Conservation (phyloP, 2,888 invertebrate species). For the Cremastinae sp. region DNA sequence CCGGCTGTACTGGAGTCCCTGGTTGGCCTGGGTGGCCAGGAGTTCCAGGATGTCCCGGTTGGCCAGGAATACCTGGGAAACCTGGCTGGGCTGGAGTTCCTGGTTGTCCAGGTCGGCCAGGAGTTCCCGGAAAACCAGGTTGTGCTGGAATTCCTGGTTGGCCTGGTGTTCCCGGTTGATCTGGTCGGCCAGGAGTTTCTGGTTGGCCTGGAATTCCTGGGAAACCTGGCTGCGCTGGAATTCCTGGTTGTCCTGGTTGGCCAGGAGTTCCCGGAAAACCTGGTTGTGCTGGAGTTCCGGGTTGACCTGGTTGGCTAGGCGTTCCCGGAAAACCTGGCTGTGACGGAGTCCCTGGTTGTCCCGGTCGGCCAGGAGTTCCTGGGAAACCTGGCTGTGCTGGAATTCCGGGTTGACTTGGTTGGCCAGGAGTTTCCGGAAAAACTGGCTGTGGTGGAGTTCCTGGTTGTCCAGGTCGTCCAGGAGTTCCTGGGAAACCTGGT, state of each 20-base stretch:
- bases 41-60: conserved; percentile 79
- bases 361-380: conserved; percentile 67
- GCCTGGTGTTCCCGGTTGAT: conserved; percentile 65
- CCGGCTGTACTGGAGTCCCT: conserved; percentile 49
- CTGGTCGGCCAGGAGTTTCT: conserved; percentile 71
- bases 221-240: conserved; percentile 24
- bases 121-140: conserved; percentile 72
- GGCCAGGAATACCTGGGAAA: conserved; percentile 51
- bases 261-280: conserved; percentile 51
- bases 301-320: conserved; percentile 37
- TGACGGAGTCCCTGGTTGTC: conserved; percentile 49
- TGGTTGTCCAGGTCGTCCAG: conserved; percentile 62
- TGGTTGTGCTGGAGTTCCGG: conserved; percentile 59
- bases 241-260: conserved; percentile 56
- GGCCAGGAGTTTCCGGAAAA: no score
- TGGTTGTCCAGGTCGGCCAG: conserved; percentile 34
- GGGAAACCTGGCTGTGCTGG: conserved; percentile 40
- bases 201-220: conserved; percentile 78
- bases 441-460: conserved; percentile 64
- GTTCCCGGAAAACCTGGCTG: conserved; percentile 60
- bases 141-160: conserved; percentile 72
- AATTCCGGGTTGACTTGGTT: conserved; percentile 58
- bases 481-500: conserved; percentile 55
- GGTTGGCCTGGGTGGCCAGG: conserved; percentile 79
- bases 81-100: conserved; percentile 28